phyloP scores from a whole-genome alignment of 92 coral and sea anemone genomes.

The Micromussa lordhowensis region DNA sequence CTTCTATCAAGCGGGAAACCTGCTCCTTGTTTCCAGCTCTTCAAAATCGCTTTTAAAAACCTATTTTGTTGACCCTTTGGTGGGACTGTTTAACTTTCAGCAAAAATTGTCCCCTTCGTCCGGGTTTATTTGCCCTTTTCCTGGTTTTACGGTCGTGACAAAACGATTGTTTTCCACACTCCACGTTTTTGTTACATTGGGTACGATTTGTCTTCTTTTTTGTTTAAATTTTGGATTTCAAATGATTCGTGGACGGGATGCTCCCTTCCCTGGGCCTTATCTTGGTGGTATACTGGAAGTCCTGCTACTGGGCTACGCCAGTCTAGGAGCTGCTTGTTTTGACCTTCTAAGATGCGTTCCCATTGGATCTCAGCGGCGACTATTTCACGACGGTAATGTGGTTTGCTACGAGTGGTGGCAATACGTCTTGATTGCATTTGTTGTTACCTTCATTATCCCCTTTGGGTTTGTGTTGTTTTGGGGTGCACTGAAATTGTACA shows the following conservation, averaged over 20 bases:
- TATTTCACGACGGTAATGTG: constrained; percentile 69
- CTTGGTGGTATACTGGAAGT: constrained; percentile 76
- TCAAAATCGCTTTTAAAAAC: constrained; percentile 27
- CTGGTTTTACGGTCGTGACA: constrained; percentile 77
- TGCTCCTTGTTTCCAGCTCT: constrained; percentile 65
- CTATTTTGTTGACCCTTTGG: constrained; percentile 55
- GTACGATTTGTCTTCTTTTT: constrained; percentile 49
- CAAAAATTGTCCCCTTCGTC: constrained; percentile 23
- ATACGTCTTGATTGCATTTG: constrained; percentile 56
- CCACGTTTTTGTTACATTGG: constrained; percentile 58
- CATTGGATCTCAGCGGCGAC: constrained; percentile 48
- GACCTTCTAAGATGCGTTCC: constrained; percentile 64
- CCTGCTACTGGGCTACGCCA: constrained; percentile 80
- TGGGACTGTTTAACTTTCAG: constrained; percentile 81
- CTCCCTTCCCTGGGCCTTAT: constrained; percentile 73
- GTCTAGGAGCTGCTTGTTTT: constrained; percentile 56
- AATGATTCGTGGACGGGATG: constrained; percentile 29
- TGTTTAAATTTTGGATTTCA: constrained; percentile 36
- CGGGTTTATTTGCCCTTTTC: constrained; percentile 70
- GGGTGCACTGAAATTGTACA: constrained; percentile 70
- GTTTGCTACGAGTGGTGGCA: constrained; percentile 82
- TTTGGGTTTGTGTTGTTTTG: constrained; percentile 64
- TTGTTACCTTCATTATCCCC: constrained; percentile 62
- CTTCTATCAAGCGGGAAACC: constrained; percentile 75
- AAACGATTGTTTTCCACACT: constrained; percentile 62